Evolutionary conservation across 2,888 invertebrate species (phyloP), one percentile per base, ranked within the genome.

Genomic region (Melieria crassipennis): DNA sequence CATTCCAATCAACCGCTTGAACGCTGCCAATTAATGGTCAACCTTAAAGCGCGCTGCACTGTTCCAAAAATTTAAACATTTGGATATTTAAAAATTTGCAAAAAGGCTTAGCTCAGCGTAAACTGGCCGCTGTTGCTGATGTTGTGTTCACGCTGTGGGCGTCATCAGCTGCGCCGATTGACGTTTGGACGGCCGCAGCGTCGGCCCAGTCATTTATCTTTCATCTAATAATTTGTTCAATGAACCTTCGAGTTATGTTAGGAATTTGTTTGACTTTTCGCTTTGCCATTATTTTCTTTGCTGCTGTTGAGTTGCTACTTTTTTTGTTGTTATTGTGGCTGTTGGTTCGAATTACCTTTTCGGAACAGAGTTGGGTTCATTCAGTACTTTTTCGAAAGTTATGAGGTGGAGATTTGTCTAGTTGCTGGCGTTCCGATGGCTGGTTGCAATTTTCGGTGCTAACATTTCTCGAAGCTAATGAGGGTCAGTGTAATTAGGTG

Each of bases 211-310:
- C 69, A 69, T 69, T 72, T 73, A 73, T 70, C 73, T 70, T 62
- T 65, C 63, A 70, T 73, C 66, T 73, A 73, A 73, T 66, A 70
- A 73, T 70, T 73, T 73, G 73, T 70, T 70, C 69, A 73, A 73
- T 73, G 73, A 70, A 73, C 69, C 73, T 66, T 69, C 50, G 57
- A 69, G 73, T 66, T 73, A 73, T 73, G 66, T 58, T 69, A 7
- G 73, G 69, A 69, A 70, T 63, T 70, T 69, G 69, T 66, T 69
- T 73, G 69, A 66, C 70, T 73, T 67, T 69, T 65, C 55, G 68
- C 55, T 68, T 62, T 67, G n/a, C 48, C 58, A 43, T 48, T 70
- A 52, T 47, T 62, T 16, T 47, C 64, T n/a, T 57, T 61, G 13
- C 58, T 43, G 66, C 56, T 57, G 66, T 67, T 60, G 60, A 50